phyloP scores from a whole-genome alignment of 2,888 invertebrate genomes.

The Lithophane leautieri region DNA sequence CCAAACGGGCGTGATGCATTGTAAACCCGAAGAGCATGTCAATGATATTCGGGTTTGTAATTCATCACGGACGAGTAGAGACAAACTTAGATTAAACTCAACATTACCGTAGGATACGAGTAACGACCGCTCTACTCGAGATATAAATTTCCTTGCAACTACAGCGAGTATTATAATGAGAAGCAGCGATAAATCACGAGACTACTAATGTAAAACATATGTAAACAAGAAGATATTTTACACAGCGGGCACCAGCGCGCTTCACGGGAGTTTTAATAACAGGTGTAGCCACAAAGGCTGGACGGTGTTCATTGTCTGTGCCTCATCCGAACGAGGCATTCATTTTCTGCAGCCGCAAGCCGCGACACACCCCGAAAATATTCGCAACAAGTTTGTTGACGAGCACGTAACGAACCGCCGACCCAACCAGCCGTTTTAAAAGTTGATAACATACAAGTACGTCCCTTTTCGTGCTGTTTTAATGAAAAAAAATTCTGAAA shows the following conservation, averaged over 20 bases:
- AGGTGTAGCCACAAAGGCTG: slow-evolving; percentile 78
- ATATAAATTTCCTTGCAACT: slow-evolving; percentile 42
- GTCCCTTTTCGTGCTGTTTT: slow-evolving; percentile 15
- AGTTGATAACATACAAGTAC: slow-evolving; percentile 34
- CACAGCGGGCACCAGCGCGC: slow-evolving; percentile 58
- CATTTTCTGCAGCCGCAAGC: slow-evolving; percentile 69
- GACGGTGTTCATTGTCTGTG: slow-evolving; percentile 69
- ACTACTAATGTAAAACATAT: slow-evolving; percentile 56
- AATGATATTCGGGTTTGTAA: too few species aligned
- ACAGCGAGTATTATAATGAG: slow-evolving; percentile 19
- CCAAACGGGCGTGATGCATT: not conserved
- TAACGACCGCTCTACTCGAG: slow-evolving; percentile 13
- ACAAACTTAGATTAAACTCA: slow-evolving; percentile 16
- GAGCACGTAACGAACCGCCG: slow-evolving; percentile 51
- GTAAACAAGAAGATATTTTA: slow-evolving; percentile 61
- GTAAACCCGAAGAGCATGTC: not conserved
- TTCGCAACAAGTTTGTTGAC: slow-evolving; percentile 68
- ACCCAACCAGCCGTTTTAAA: slow-evolving; percentile 36
- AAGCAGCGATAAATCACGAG: slow-evolving; percentile 32
- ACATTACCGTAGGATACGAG: slow-evolving; percentile 7
- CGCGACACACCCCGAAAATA: slow-evolving; percentile 67
- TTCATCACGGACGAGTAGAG: not conserved
- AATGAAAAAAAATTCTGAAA: slow-evolving; percentile 35
- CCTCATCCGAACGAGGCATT: slow-evolving; percentile 74
- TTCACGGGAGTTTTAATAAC: slow-evolving; percentile 82